phyloP scores from a whole-genome alignment of 2,113 vertebrate genomes.

The Syngnathus floridae region DNA sequence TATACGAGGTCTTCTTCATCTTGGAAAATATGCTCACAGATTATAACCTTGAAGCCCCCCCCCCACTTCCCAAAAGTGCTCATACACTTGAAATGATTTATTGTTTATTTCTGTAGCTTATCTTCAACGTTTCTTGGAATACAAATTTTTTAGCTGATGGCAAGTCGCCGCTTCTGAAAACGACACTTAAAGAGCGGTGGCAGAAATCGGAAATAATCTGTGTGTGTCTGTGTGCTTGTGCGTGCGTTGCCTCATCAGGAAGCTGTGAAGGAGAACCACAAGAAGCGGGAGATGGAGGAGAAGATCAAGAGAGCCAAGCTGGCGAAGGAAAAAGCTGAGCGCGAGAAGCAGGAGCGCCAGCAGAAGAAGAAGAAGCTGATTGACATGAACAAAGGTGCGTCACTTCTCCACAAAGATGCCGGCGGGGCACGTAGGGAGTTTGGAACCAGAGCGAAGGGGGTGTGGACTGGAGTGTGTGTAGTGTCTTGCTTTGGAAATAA shows the following conservation, averaged over 20 bases:
- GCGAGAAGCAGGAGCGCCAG: constrained; percentile 88
- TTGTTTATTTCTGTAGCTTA: constrained; percentile 51
- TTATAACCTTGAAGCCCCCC: constrained; percentile 18
- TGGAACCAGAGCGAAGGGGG: constrained; percentile 15
- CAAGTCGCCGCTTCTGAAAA: constrained; percentile 29
- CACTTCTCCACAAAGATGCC: constrained; percentile 38
- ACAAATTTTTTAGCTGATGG: constrained; percentile 41
- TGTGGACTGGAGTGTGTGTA: constrained; percentile 15
- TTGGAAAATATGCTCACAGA: constrained; percentile 9
- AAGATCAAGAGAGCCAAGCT: constrained; percentile 92
- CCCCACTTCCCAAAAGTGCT: background rate
- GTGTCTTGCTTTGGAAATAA: constrained; percentile 40
- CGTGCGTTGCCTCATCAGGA: constrained; percentile 72
- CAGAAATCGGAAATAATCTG: constrained; percentile 21
- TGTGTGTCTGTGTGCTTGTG: constrained; percentile 12
- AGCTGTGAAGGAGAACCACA: constrained; percentile 92
- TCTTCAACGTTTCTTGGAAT: constrained; percentile 39
- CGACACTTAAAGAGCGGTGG: constrained; percentile 28
- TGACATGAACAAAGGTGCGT: constrained; percentile 97
- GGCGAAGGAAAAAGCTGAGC: constrained; percentile 96
- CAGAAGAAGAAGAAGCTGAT: constrained; percentile 97
- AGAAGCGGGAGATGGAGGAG: constrained; percentile 93
- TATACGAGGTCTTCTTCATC: constrained; percentile 10
- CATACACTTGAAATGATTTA: constrained; percentile 12
- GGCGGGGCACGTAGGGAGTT: constrained; percentile 31